A percentile compares a stretch with the other conserved stretches of the same genome.
phyloP scores from a whole-genome alignment of 1,140 invertebrate species.

The Zaprionus kolodkinae region DNA sequence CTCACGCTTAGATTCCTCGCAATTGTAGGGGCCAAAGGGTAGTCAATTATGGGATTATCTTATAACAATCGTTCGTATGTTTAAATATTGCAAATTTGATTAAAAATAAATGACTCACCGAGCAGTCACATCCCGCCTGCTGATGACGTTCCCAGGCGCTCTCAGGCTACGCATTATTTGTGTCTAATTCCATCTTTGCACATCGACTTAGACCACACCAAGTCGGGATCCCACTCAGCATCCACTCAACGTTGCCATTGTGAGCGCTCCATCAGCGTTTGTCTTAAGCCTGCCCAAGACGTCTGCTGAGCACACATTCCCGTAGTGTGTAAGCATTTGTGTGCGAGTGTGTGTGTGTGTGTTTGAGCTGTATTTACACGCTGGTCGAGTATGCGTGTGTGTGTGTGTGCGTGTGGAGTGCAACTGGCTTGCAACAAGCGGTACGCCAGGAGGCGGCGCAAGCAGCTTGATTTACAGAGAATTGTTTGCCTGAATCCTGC shows the following conservation, averaged over 20 bases:
- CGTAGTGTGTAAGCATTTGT: slow-evolving; percentile 24
- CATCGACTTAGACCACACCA: background rate
- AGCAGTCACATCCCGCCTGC: background rate
- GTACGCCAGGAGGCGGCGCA: background rate
- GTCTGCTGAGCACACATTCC: slow-evolving; percentile 10
- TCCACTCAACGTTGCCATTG: slow-evolving; percentile 3
- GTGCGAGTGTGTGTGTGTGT: background rate
- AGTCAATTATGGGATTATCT: slow-evolving; percentile 69
- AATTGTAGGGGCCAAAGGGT: slow-evolving; percentile 56
- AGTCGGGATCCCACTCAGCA: background rate
- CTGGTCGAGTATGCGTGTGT: background rate
- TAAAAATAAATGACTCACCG: slow-evolving; percentile 20
- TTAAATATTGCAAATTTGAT: slow-evolving; percentile 11
- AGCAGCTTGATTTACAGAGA: slow-evolving; percentile 4
- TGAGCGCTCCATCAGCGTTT: slow-evolving; percentile 14
- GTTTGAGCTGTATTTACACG: slow-evolving; percentile 25
- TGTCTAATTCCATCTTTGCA: slow-evolving; percentile 1
- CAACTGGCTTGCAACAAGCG: slow-evolving; percentile 22
- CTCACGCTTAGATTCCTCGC: slow-evolving; percentile 17
- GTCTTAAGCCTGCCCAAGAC: slow-evolving; percentile 19
- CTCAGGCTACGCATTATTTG: slow-evolving; percentile 4
- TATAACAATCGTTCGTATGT: slow-evolving; percentile 29
- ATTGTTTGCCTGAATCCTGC: slow-evolving; percentile 32
- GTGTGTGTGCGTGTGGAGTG: background rate
- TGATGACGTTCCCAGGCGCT: background rate